phyloP scores from a whole-genome alignment of 2,797 vertebrate species.

The Micrastur ruficollis region DNA sequence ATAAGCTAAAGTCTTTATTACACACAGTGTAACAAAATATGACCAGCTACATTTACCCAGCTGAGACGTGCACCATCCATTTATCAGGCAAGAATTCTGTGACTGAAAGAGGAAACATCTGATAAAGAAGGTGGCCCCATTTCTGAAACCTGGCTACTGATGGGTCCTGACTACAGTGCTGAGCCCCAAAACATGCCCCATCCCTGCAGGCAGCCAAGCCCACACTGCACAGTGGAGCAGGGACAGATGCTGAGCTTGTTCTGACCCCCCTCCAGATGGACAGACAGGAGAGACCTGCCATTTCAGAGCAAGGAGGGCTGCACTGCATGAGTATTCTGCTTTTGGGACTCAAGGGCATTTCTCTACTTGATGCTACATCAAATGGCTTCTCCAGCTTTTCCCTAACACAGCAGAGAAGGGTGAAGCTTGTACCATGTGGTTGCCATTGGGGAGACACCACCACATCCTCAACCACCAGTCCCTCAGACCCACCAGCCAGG shows the following conservation, averaged over 20 bases:
- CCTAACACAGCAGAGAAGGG: neutral
- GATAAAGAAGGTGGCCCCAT: neutral
- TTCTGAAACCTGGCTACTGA: neutral
- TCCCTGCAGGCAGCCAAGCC: neutral
- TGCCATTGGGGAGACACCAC: neutral
- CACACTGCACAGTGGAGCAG: neutral
- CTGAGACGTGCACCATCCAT: neutral
- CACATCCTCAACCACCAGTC: neutral
- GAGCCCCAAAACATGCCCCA: accelerated
- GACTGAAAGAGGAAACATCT: neutral
- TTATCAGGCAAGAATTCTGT: neutral
- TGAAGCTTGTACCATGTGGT: neutral
- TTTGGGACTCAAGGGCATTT: neutral
- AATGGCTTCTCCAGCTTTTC: neutral
- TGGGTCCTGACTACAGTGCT: neutral
- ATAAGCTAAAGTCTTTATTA: slow-evolving; percentile 66
- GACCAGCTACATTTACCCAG: neutral
- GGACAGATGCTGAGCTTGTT: neutral
- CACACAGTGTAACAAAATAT: slow-evolving; percentile 19
- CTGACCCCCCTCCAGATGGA: neutral
- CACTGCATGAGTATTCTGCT: neutral
- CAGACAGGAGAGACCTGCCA: neutral
- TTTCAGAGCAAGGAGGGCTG: neutral
- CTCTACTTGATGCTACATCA: neutral
- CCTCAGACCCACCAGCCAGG: neutral